Evolutionary conservation across 2,113 vertebrate genomes (phyloP), one percentile per base, ranked within the genome.

Genomic region (Seriola quinqueradiata): DNA sequence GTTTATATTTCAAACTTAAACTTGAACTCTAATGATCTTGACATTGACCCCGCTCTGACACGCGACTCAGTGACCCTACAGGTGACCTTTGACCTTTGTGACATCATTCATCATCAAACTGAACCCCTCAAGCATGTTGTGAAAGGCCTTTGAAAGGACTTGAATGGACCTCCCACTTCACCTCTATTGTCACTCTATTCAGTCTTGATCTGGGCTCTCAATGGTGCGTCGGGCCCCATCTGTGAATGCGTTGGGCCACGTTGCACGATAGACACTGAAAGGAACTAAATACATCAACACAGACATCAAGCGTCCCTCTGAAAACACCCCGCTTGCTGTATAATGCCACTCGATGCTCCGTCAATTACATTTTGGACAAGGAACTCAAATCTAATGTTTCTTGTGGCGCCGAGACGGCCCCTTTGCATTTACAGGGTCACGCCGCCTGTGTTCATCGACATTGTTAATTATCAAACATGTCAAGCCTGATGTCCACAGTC

Each of bases 161-260:
- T 84, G 86, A 93, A 92, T 84, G 76, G 92, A 86, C 83, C 87
- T 92, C 91, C 89, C 83, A 75, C 89, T 82, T 68, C 88, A 84
- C 57, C 83, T 87, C 82, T 63, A 90, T 92, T 89, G 85, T 91
- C 52, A 6, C 66, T 66, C 66, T 36, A 76, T 91, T 91, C 87
- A 90, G 40, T 40, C 64, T 55, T 46, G 55, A 86, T 77, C 61
- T 21, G 70, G 46, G 48, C 78, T 63, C 78, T 85, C 75, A 67
- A 80, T 84, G 74, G 69, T 60, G 32, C 65, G 40, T 74, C 8
- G 80, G 90, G 89, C 80, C 85, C 85, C 90, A 82, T 90, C 77
- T 75, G 83, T 87, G 90, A 91, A 90, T 90, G 83, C 73, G 46
- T 54, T 60, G 64, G 74, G 60, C 79, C 68, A 63, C 75, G 11